Evolutionary conservation across 2,797 vertebrate species (phyloP).

Genomic region (Lemur catta): DNA sequence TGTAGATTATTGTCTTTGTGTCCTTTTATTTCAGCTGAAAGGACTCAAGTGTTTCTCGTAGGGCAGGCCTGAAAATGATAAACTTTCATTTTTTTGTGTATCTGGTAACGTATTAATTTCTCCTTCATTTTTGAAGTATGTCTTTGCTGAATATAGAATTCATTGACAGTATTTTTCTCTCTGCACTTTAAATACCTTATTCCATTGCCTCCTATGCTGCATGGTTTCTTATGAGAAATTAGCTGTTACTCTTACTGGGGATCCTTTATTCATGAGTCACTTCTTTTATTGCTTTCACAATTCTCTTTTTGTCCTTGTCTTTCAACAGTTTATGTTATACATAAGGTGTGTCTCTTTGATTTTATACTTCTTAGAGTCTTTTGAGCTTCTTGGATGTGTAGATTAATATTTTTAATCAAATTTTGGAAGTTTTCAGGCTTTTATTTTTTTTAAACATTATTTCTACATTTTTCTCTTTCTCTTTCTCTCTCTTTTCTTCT

Average conservation of each 20-base stretch:
- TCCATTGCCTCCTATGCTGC: background rate
- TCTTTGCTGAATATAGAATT: background rate
- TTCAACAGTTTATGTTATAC: background rate
- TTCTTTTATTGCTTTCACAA: background rate
- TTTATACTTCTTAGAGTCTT: background rate
- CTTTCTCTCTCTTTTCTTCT: background rate
- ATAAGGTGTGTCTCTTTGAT: background rate
- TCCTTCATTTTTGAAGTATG: background rate
- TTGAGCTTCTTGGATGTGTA: background rate
- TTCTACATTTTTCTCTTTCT: background rate
- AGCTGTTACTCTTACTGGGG: background rate
- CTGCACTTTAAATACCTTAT: background rate
- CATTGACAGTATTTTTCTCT: background rate
- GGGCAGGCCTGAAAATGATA: background rate
- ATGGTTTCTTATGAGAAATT: background rate
- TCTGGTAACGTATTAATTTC: background rate
- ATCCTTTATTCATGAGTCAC: background rate
- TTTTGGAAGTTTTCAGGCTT: background rate
- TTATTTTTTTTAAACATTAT: background rate
- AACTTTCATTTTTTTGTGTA: background rate
- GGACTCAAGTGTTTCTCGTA: background rate
- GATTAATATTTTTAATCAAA: background rate
- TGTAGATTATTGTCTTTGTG: background rate
- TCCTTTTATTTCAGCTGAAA: background rate
- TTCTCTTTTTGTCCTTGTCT: background rate